Conservation (phyloP, 2,888 invertebrate species). For the Oscheius onirici region DNA sequence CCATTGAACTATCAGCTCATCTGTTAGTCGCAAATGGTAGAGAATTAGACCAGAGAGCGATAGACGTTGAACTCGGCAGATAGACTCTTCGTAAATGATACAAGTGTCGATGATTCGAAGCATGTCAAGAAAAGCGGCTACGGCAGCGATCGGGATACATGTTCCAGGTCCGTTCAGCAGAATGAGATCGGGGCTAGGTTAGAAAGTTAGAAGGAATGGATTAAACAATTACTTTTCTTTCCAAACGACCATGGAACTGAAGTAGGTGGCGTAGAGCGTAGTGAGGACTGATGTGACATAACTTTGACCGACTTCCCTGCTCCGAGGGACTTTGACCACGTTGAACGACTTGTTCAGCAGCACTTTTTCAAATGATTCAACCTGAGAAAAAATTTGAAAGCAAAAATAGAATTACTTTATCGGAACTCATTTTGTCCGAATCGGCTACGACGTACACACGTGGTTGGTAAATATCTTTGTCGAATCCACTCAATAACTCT, state of each 20-base stretch:
- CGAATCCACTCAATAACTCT: conserved; percentile 78
- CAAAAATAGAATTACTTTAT: conserved; percentile 46
- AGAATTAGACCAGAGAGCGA: conserved; percentile 86
- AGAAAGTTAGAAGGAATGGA: neutral
- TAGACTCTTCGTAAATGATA: conserved; percentile 92
- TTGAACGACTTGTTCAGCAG: conserved; percentile 6
- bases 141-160: conserved; percentile 88
- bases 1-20: conserved; percentile 93
- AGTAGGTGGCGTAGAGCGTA: conserved; percentile 81
- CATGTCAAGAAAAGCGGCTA: conserved; percentile 79
- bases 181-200: conserved; percentile 80
- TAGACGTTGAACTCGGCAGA: conserved; percentile 88
- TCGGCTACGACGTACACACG: conserved; percentile 72
- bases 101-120: conserved; percentile 72
- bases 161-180: conserved; percentile 97
- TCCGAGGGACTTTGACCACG: conserved; percentile 79
- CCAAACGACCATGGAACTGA: conserved; percentile 83
- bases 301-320: conserved; percentile 83
- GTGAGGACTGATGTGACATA: conserved; percentile 83
- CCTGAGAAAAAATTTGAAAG: neutral
- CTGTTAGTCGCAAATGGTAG: conserved; percentile 80
- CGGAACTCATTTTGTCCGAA: conserved; percentile 62
- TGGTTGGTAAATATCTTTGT: conserved; percentile 31
- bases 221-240: conserved; percentile 88
- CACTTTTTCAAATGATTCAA: neutral